Conservation (phyloP, 2,888 invertebrate species). For the Cyaniris semiargus region DNA sequence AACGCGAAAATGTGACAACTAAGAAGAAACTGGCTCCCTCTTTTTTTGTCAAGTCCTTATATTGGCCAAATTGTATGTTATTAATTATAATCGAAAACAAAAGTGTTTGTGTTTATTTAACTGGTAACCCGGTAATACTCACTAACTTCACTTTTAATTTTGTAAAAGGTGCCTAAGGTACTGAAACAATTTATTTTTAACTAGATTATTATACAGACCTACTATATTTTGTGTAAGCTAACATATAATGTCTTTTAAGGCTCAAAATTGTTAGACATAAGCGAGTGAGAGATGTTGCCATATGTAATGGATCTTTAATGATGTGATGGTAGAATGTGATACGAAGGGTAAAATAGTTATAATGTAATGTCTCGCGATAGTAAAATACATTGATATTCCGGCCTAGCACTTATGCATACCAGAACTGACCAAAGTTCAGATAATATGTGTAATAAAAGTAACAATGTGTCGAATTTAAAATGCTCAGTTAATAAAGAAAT, state of each 20-base stretch:
- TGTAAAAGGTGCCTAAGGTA: too few species aligned
- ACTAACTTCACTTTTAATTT: too few species aligned
- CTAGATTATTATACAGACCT: not conserved
- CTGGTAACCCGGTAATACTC: too few species aligned
- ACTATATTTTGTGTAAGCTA: not conserved
- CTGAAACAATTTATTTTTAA: not conserved
- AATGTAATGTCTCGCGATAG: conserved; percentile 20
- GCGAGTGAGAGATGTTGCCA: conserved; percentile 36
- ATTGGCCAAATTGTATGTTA: too few species aligned
- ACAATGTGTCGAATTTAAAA: too few species aligned
- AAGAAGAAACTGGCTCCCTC: too few species aligned
- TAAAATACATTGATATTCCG: not conserved
- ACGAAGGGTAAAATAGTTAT: conserved; percentile 45
- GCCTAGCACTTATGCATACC: not conserved
- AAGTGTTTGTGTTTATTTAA: too few species aligned
- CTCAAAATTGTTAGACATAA: conserved; percentile 33
- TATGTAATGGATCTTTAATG: conserved; percentile 39
- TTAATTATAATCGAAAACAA: too few species aligned
- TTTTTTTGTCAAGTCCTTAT: too few species aligned
- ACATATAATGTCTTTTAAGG: conserved; percentile 14
- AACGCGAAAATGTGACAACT: too few species aligned
- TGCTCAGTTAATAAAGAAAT: too few species aligned
- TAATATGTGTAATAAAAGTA: too few species aligned
- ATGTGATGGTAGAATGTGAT: conserved; percentile 77
- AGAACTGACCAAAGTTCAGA: not conserved